Base-by-base conservation (phyloP, 2,113 vertebrate species). In the Phalacrocorax brasilianus region DNA sequence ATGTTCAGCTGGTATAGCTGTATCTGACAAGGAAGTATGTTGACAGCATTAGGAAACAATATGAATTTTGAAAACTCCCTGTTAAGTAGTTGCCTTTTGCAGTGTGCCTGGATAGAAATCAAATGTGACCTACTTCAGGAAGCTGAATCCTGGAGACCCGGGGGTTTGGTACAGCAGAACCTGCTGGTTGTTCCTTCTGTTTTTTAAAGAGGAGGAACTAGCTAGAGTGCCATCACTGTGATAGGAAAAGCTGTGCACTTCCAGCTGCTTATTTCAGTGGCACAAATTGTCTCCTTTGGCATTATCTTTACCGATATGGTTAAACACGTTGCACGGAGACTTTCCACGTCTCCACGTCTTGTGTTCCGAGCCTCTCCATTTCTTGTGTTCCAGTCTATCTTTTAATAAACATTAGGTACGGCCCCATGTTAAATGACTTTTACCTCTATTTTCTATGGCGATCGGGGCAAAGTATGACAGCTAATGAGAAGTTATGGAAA, bases 81-180 rank as follows among this genome's bases (percentile, higher is more conserved):
- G 44, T 71, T 83, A 85, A 91, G 77, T 38, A 22, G 47, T 42
- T 92, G 67, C 79, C 30, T 88, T 96, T 88, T 86, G 65, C 72
- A 63, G 38, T 9, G 9, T 83, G 63, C 33, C 85, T 85, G 92
- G 75, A 86, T 6, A 0, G 79, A 58, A 74, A 95, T 73, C 81
- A 93, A 90, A 74, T 80, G 63, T 88, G 95, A 76, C 93, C 85
- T 94, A 80, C 61, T 94, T 94, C 58, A 67, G 78, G 55, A 62
- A 76, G 82, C 72, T 62, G 85, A 70, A 59, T 90, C 72, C 93
- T 63, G 67, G 78, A 78, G 59, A 74, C 38, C 59, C 12, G 1
- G 42, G 45, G 63, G 62, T 90, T 67, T 61, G 52, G 63, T 44
- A 26, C 33, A 73, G 53, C 75, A 66, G 63, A 62, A 90, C 88